Conservation (phyloP, 1,140 invertebrate species). For the Hydropsyche tenuis region DNA sequence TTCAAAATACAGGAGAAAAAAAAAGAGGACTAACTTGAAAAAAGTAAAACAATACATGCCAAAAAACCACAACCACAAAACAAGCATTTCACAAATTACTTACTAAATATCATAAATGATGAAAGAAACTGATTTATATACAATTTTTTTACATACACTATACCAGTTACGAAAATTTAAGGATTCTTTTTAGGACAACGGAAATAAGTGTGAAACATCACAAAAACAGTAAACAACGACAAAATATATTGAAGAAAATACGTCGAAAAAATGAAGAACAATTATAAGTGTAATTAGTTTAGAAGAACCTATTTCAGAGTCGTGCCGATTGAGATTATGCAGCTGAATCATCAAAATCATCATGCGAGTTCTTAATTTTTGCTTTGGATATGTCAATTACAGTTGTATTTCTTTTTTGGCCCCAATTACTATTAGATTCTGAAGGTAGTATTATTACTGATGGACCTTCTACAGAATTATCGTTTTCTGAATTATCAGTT, state of each 20-base stretch:
- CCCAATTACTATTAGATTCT: not conserved
- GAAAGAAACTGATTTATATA: no score
- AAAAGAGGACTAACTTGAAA: not conserved
- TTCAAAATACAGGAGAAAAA: no score
- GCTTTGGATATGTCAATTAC: not conserved
- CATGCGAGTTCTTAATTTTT: not conserved
- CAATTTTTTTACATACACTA: no score
- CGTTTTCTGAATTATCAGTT: not conserved
- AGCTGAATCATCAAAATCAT: conserved; percentile 22
- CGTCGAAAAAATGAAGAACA: not conserved
- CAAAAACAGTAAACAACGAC: not conserved
- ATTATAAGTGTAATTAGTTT: no score
- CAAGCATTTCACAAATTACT: no score
- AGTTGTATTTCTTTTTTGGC: conserved; percentile 2
- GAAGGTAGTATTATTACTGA: conserved; percentile 16
- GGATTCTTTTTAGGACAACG: not conserved
- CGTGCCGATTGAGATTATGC: not conserved
- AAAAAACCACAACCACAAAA: conserved; percentile 4
- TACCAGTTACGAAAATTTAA: not conserved
- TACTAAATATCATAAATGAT: no score
- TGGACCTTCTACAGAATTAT: conserved; percentile 24
- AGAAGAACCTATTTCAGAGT: conserved; percentile 21
- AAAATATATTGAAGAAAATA: not conserved
- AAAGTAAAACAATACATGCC: not conserved
- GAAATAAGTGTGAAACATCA: conserved; percentile 2